Percentiles rank a stretch among this genome's conserved stretches.
Evolutionary conservation across 35 echinoderm and acorn worm genomes (phyloP).

Genomic region (Apostichopus japonicus): DNA sequence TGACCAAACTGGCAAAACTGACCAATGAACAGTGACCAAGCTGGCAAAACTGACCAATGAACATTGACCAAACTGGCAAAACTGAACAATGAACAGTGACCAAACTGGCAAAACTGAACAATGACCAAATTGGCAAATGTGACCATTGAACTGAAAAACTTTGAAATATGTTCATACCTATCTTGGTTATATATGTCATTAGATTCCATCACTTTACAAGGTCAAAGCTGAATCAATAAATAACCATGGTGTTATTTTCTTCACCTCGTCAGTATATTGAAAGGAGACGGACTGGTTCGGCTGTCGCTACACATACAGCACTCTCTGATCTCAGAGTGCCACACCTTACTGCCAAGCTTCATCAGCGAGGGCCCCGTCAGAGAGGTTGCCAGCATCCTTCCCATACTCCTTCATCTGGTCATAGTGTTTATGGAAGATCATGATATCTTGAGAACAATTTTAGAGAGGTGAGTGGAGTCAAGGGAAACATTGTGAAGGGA

Average conservation of each 20-base stretch:
- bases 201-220: too few relatives aligned
- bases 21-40: too few relatives aligned
- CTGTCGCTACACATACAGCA: conserved; percentile 73
- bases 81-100: too few relatives aligned
- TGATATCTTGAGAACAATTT: conserved; percentile 71
- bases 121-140: too few relatives aligned
- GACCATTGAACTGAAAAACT: too few relatives aligned
- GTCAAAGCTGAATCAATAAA: background rate
- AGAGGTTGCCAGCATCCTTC: conserved; percentile 54
- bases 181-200: too few relatives aligned
- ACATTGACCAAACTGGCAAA: too few relatives aligned
- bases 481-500: too few relatives aligned
- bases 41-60: too few relatives aligned
- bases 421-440: conserved; percentile 69
- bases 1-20: too few relatives aligned
- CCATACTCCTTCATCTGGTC: conserved; percentile 66
- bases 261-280: conserved; percentile 57
- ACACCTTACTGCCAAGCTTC: conserved; percentile 75
- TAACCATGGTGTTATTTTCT: background rate
- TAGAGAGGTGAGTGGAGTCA: conserved; percentile 81
- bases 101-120: too few relatives aligned
- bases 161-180: too few relatives aligned
- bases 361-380: conserved; percentile 61
- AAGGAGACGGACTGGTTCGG: conserved; percentile 50
- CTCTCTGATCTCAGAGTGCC: conserved; percentile 70